Percentiles rank a stretch among this genome's conserved stretches.
Conservation (phyloP, 1,140 invertebrate genomes). For the Holotrichia oblita region DNA sequence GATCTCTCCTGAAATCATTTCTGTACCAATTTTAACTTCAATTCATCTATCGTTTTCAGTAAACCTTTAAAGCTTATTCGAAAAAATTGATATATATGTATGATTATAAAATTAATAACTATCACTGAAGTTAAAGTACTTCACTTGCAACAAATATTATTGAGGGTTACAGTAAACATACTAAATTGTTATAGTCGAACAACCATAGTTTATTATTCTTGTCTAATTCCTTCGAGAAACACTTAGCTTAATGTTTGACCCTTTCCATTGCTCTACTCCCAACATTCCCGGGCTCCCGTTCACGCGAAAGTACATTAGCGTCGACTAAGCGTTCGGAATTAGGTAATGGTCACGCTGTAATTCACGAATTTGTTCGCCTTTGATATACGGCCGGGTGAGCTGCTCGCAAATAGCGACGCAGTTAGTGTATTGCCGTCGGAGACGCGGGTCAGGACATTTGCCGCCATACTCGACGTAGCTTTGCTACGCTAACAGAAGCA, state of each 20-base stretch:
- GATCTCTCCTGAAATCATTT: too few species aligned
- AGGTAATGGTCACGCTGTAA: slow-evolving; percentile 16
- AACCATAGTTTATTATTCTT: slow-evolving; percentile 6
- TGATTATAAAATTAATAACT: too few species aligned
- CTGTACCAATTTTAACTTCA: too few species aligned
- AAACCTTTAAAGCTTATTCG: too few species aligned
- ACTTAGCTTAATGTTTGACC: slow-evolving; percentile 20
- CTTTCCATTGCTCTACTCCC: background rate
- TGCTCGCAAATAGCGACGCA: background rate
- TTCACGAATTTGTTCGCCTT: slow-evolving; percentile 16
- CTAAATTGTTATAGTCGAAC: background rate
- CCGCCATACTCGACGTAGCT: too few species aligned
- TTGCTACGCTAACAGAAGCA: too few species aligned
- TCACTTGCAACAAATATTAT: too few species aligned
- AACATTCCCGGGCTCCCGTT: background rate
- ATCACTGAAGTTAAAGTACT: too few species aligned
- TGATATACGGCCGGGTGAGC: background rate
- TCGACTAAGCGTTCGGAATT: slow-evolving; percentile 15
- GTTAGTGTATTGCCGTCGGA: slow-evolving; percentile 17
- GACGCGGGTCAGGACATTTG: slow-evolving; percentile 6
- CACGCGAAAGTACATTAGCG: slow-evolving; percentile 11
- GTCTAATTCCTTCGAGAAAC: slow-evolving; percentile 16
- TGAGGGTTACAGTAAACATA: too few species aligned
- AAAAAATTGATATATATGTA: too few species aligned
- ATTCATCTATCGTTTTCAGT: too few species aligned